Base-by-base conservation (phyloP, 2,113 vertebrate genomes). In the Aptenodytes patagonicus region DNA sequence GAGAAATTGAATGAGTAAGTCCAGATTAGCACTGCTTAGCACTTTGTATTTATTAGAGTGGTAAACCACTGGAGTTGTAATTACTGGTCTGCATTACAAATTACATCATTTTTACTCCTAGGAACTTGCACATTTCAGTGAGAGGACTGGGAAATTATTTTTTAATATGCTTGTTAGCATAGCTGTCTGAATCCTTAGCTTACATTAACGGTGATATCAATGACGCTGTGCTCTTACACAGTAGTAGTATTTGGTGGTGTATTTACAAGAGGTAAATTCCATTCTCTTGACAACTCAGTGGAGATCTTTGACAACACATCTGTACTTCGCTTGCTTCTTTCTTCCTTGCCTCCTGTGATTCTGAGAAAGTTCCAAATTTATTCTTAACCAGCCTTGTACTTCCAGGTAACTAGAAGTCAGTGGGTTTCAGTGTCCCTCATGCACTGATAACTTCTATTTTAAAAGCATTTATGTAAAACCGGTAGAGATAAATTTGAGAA, bases 11-110 rank as follows among this genome's bases (percentile, higher is more conserved):
- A 47, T 86, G 69, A 97, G 44, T 93, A 96, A 89, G 7, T 89
- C 64, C 65, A 85, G 81, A 91, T 69, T 79, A 95, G 49, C 46
- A 83, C 61, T 51, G 21, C 14, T 89, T 94, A 90, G 64, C 21
- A 42, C 80, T 97, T 78, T 22, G 44, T 77, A 90, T 97, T 94
- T 96, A 81, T 95, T 96, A 84, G 73, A 78, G 83, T 90, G 78
- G 80, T 75, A 93, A 97, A 84, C 87, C 55, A 87, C 47, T 83
- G 38, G 75, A 96, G 78, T 87, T 95, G 80, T 94, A 97, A 95
- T 91, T 95, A 77, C 79, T 92, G 44, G 79, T 91, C 79, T 89
- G 85, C 69, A 38, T 65, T 94, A 93, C 65, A 95, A 94, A 81
- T 94, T 7, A n/a, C 73, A 83, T 66, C 24, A 61, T 65, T 95